These are phyloP conservation scores for Ophiodon elongatus DNA, from an alignment of 2,113 vertebrate genomes.

Conservation along the genomic window DNA sequence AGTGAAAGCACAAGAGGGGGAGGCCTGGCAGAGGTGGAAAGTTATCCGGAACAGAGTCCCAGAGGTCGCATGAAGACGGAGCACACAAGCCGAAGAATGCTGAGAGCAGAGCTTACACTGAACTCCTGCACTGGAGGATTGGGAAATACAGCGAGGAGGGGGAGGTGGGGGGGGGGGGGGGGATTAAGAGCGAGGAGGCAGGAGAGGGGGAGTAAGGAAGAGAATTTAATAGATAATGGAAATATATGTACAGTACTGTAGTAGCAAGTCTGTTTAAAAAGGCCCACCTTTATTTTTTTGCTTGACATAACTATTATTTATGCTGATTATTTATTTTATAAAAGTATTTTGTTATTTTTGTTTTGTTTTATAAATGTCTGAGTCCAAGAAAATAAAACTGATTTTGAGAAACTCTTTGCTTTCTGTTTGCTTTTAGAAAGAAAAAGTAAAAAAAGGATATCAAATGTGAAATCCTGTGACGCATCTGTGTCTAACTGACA, in stretches of 20 bases:
- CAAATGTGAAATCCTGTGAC: background rate
- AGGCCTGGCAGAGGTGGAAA: slow-evolving; percentile 13
- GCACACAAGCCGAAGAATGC: slow-evolving; percentile 5
- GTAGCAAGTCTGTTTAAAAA: slow-evolving; percentile 60
- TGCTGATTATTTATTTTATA: slow-evolving; percentile 61
- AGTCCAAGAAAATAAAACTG: slow-evolving; percentile 52
- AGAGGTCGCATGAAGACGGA: slow-evolving; percentile 37
- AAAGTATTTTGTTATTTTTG: slow-evolving; percentile 9
- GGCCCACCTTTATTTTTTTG: slow-evolving; percentile 27
- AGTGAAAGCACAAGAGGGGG: slow-evolving; percentile 27
- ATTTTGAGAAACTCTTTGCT: slow-evolving; percentile 56
- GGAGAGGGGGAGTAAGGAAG: background rate
- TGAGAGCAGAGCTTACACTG: slow-evolving; percentile 55
- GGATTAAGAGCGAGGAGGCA: slow-evolving; percentile 11
- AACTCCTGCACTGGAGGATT: slow-evolving; percentile 31
- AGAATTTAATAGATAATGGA: background rate
- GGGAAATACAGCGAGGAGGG: slow-evolving; percentile 16
- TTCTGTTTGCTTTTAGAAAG: slow-evolving; percentile 10
- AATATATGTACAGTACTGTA: slow-evolving; percentile 27
- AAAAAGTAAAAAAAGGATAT: background rate
- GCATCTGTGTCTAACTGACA: slow-evolving; percentile 13
- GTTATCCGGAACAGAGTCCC: slow-evolving; percentile 21
- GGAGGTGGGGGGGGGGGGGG: background rate
- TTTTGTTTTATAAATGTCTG: slow-evolving; percentile 33
- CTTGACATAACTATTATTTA: slow-evolving; percentile 64